Evolutionary conservation across 1,140 invertebrate species (phyloP).

Genomic region (Diploscapter pachys): DNA sequence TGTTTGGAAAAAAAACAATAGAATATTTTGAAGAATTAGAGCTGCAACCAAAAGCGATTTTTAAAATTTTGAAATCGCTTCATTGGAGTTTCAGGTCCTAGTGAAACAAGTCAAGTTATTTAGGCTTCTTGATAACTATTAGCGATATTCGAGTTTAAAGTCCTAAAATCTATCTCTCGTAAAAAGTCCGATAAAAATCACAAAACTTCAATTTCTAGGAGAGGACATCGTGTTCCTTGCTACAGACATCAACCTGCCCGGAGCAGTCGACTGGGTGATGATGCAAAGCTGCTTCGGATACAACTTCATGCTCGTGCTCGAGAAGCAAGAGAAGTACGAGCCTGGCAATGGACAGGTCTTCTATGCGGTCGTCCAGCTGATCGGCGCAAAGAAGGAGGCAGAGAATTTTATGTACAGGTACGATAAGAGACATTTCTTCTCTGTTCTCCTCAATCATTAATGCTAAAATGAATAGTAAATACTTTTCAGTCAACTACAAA

Average conservation of each 20-base stretch:
- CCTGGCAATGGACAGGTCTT: slow-evolving; percentile 89
- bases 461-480: neutral
- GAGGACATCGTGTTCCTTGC: slow-evolving; percentile 99
- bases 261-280: slow-evolving; percentile 99
- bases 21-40: too few relatives aligned
- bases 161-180: too few relatives aligned
- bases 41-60: too few relatives aligned
- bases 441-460: neutral
- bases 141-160: too few relatives aligned
- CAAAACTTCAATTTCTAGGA: slow-evolving; percentile 60
- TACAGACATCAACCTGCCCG: slow-evolving; percentile 97
- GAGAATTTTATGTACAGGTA: slow-evolving; percentile 96
- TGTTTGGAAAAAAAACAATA: too few relatives aligned
- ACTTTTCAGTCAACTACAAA: too few relatives aligned
- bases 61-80: too few relatives aligned
- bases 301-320: slow-evolving; percentile 97
- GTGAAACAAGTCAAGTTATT: too few relatives aligned
- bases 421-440: slow-evolving; percentile 10
- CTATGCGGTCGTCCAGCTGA: slow-evolving; percentile 98
- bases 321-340: slow-evolving; percentile 91
- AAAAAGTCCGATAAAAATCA: too few relatives aligned
- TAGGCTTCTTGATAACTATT: too few relatives aligned
- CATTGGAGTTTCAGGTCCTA: too few relatives aligned
- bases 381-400: slow-evolving; percentile 95
- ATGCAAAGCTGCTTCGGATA: slow-evolving; percentile 99